A percentile compares a stretch with the other conserved stretches of the same genome.
phyloP scores from a whole-genome alignment of 2,113 vertebrate species.

The Mungos mungo region DNA sequence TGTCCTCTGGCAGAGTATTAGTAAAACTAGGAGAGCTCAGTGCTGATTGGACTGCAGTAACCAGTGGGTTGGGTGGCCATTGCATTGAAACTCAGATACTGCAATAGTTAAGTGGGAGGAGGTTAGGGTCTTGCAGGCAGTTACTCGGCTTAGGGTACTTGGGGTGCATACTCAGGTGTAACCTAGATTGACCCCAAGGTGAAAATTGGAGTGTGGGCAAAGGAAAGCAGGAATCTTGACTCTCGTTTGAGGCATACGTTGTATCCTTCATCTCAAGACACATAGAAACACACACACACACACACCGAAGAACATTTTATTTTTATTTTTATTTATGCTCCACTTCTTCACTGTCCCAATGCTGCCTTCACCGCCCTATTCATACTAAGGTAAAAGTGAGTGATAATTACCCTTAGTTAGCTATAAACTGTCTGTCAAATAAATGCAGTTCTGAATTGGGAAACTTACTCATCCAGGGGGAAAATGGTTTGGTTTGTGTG shows the following conservation, averaged over 20 bases:
- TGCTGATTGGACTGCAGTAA: background rate
- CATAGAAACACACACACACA: background rate
- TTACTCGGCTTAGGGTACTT: background rate
- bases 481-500: background rate
- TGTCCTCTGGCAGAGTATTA: background rate
- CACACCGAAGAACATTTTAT: background rate
- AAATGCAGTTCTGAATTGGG: constrained; percentile 36
- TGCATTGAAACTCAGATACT: background rate
- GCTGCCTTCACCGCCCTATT: background rate
- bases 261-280: background rate
- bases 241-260: background rate
- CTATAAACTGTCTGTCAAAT: constrained; percentile 42
- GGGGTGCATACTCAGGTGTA: background rate
- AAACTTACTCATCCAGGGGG: background rate
- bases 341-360: background rate
- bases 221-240: background rate
- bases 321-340: background rate
- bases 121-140: background rate
- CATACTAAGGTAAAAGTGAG: background rate
- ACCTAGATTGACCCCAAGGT: background rate
- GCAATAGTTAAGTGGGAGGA: background rate
- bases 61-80: background rate
- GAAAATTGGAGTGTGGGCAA: background rate
- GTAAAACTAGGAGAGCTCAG: background rate
- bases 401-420: constrained; percentile 31